Evolutionary conservation across 37 sponge, comb jelly and placozoan species (phyloP).

Genomic region (Ianthella basta): DNA sequence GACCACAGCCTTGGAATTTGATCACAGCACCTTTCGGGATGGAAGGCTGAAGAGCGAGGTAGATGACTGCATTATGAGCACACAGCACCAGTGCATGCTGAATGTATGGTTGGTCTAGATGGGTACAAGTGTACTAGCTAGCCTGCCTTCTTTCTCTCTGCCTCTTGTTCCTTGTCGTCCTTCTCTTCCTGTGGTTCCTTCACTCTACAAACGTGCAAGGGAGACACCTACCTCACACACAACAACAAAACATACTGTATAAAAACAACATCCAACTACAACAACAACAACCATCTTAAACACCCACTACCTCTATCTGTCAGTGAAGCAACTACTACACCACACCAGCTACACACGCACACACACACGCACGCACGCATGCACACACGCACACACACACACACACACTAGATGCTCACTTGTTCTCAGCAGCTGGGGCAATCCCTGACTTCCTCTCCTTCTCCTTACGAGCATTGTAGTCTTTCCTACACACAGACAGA

Average conservation of each 20-base stretch:
- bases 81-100: not conserved
- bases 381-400: slow-evolving; percentile 8
- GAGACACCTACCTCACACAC: too few species aligned
- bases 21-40: slow-evolving; percentile 55
- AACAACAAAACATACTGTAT: too few species aligned
- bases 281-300: too few species aligned
- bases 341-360: not conserved
- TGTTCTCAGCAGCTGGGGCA: not conserved
- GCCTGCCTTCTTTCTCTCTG: not conserved
- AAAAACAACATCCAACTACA: too few species aligned
- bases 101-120: too few species aligned
- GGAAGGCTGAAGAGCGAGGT: not conserved
- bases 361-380: slow-evolving; percentile 3
- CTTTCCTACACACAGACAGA: not conserved
- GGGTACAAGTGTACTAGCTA: too few species aligned
- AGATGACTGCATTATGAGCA: too few species aligned
- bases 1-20: slow-evolving; percentile 63
- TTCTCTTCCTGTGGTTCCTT: not conserved
- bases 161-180: not conserved
- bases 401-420: not conserved
- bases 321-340: too few species aligned
- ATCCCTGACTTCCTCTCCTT: not conserved
- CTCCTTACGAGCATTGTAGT: not conserved
- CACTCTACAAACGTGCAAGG: not conserved
- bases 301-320: too few species aligned